These are phyloP conservation scores for Rotaria sp. DNA, from an alignment of 2,888 invertebrate genomes.

Conservation along the genomic window DNA sequence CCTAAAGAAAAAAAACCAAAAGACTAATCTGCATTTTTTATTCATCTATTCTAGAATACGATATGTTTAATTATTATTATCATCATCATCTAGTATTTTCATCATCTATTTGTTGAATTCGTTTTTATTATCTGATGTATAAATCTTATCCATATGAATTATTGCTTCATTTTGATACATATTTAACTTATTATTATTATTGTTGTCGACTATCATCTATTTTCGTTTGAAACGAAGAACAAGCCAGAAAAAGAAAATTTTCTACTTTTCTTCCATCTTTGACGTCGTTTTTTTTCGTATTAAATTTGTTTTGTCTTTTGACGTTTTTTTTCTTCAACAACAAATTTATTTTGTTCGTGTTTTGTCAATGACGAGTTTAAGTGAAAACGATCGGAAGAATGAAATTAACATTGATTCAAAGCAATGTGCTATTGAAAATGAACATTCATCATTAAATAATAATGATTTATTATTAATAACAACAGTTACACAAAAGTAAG, in stretches of 20 bases:
- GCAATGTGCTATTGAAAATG: not conserved
- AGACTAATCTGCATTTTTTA: not conserved
- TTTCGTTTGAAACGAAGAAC: not conserved
- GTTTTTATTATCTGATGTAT: not conserved
- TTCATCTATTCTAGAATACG: not conserved
- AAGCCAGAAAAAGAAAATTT: no score
- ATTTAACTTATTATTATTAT: not conserved
- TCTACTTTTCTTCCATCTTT: not conserved
- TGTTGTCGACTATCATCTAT: not conserved
- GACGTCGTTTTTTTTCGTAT: not conserved
- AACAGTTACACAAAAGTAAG: not conserved
- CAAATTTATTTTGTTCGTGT: not conserved
- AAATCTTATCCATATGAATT: not conserved
- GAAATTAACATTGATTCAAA: not conserved
- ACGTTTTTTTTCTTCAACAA: not conserved
- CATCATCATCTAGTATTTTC: not conserved
- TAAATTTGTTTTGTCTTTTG: not conserved
- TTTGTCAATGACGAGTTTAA: slow-evolving; percentile 15
- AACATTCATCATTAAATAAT: not conserved
- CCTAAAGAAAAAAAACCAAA: no score
- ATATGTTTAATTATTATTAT: not conserved
- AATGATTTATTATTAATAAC: not conserved
- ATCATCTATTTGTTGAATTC: not conserved
- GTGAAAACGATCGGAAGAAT: not conserved
- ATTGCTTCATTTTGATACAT: not conserved